Evolutionary conservation across 2,888 invertebrate species (phyloP), one percentile per base, ranked within the genome.

Genomic region (Hedya salicella): DNA sequence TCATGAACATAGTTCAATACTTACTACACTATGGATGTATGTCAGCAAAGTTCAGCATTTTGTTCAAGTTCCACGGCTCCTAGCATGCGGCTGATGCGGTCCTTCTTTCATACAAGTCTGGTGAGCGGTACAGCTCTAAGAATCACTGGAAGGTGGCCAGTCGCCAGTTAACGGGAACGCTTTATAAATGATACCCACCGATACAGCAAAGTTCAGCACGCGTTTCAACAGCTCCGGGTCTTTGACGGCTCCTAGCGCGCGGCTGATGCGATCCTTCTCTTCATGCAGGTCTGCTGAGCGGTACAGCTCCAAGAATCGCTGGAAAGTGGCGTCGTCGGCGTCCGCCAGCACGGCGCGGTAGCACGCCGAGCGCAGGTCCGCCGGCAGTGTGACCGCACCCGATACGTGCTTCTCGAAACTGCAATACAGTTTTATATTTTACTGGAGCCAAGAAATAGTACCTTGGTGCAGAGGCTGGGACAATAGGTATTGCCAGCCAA

Each of bases 181-280:
- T 11, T 9, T 8, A 9, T 40, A 60, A 6, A 52, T 16, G 42
- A 39, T 3, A 92, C 94, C 93, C 76, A 96, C 97, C 89, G 97
- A 96, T 87, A 97, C 94, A 5, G 97, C 95, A 83, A 97, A 97
- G 64, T 96, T 93, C 19, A 97, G 93, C 49, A 97, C 97, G 76
- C 95, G 94, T 54, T 93, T 92, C 67, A 98, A 92, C 65, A 98
- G 89, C 21, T 89, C 90, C 13, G 95, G 94, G 83, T 97, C 95
- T 69, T 93, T 94, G 62, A 97, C 95, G 46, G 96, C 95, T 39
- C 98, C 98, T 62, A 98, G 93, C 4, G 97, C 95, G 68, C 96
- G 93, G 66, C 97, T 95, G 78, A 99, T 96, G 78, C 98, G 94
- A 83, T 98, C 97, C 86, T 97, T 98, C 86, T 99, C 98, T 88